phyloP scores from a whole-genome alignment of 2,888 invertebrate species.

The Zaprionus lineosus region DNA sequence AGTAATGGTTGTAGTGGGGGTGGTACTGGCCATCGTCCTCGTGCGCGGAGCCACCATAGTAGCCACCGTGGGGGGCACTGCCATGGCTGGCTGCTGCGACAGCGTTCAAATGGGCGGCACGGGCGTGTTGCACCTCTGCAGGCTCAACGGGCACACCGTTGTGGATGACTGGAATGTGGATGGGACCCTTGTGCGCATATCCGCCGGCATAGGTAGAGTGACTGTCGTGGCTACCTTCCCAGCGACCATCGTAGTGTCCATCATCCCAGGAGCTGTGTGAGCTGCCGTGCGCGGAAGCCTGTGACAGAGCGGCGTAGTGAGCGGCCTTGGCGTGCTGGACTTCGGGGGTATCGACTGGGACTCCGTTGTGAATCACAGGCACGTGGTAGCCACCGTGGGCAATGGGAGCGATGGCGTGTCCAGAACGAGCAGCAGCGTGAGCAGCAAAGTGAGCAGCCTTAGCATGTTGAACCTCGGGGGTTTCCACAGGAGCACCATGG shows the following conservation, averaged over 20 bases:
- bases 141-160: constrained; percentile 84
- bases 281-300: constrained; percentile 70
- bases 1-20: constrained; percentile 70
- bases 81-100: constrained; percentile 81
- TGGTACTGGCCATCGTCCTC: constrained; percentile 80
- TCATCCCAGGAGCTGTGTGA: constrained; percentile 68
- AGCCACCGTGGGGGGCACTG: constrained; percentile 52
- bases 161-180: constrained; percentile 83
- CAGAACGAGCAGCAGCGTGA: constrained; percentile 81
- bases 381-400: constrained; percentile 79
- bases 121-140: constrained; percentile 84
- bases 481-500: constrained; percentile 81
- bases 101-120: constrained; percentile 82
- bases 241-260: constrained; percentile 61
- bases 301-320: constrained; percentile 81
- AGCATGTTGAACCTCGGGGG: constrained; percentile 83
- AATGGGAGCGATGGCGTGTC: constrained; percentile 66
- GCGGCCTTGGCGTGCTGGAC: constrained; percentile 83
- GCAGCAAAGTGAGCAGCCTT: constrained; percentile 82
- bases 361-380: constrained; percentile 83
- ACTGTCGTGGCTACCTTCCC: constrained; percentile 66
- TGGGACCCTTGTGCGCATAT: constrained; percentile 81
- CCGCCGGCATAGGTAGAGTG: constrained; percentile 65
- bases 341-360: constrained; percentile 84
- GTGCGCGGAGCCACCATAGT: constrained; percentile 68